Conservation (phyloP, 2,113 vertebrate genomes). For the Protobothrops flavoviridis region DNA sequence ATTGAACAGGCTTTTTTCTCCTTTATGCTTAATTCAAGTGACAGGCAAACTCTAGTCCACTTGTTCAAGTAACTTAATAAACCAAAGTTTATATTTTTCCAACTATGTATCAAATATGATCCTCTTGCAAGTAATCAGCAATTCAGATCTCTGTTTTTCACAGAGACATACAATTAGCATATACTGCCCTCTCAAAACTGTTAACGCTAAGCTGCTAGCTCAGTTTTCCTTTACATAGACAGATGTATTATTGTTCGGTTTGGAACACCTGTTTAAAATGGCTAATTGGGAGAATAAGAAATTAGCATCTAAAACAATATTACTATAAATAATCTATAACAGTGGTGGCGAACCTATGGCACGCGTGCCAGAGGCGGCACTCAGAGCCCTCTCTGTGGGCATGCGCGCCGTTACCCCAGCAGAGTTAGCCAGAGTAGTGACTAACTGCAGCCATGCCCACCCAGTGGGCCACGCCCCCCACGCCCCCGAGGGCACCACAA, state of each 20-base stretch:
- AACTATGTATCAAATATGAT: background rate
- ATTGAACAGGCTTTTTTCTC: background rate
- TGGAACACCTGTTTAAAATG: background rate
- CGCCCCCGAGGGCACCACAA: too few species aligned
- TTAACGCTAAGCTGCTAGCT: background rate
- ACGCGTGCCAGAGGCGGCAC: too few species aligned
- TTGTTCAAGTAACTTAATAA: background rate
- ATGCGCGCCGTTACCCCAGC: too few species aligned
- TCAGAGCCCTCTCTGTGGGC: too few species aligned
- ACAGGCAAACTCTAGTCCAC: background rate
- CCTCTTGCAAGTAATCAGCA: background rate
- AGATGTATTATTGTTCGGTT: background rate
- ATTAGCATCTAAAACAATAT: background rate
- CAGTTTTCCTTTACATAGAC: background rate
- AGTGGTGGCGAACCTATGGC: too few species aligned
- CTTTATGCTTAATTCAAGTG: background rate
- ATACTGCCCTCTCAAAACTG: background rate
- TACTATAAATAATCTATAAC: background rate
- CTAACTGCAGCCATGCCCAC: too few species aligned
- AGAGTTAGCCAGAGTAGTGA: too few species aligned
- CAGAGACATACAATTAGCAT: background rate
- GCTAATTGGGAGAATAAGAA: background rate
- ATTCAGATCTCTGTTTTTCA: background rate
- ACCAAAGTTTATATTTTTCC: background rate
- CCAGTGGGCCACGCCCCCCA: too few species aligned